Base-by-base conservation (phyloP, 2,888 invertebrate genomes). In the Rhimphoctona megacephalus region DNA sequence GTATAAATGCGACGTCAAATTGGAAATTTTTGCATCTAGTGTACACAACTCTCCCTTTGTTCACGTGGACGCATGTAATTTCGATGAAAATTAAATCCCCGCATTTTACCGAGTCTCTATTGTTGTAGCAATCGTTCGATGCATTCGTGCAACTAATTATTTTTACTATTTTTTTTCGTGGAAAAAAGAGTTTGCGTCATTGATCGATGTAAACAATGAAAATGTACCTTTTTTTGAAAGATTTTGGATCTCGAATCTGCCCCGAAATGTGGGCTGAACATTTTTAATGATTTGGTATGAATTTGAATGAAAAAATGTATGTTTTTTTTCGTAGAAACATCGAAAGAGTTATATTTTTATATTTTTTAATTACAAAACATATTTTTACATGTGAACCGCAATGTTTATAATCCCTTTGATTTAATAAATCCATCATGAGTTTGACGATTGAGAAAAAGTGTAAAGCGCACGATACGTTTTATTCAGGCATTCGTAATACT, bases 1-100 rank as follows among this genome's bases (percentile, higher is more conserved):
- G 33, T 49, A 25, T 33, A 49, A 78, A 78, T 25, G 77, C 33
- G 52, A 52, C 33, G 22, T 17, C 52, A 46, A 78, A 78, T 67
- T 78, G 52, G 22, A 67, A 11, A 17, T 74, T 74, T 57, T 57
- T 22, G 22, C 54, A 33, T 11, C 39, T 30, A n/a, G 11, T 25
- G n/a, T 39, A 25, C 39, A 43, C 57, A 17, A 22, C 25, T 57
- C 57, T 36, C 57, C 36, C 39, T 33, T 74, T 39, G 57, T 74
- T 57, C 39, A 39, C 25, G 36, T 6, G 36, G 57, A 14, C 39
- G 66, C 19, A 33, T 73, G 54, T 57, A n/a, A 36, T 72, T 72
- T n/a, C 22, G 25, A 57, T 39, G 22, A 39, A 57, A 57, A 74
- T 57, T 54, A 57, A 73, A 36, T 73, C 66, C 39, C 25, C 4